Percentiles rank a stretch among this genome's conserved stretches.
Conservation (phyloP, 1,140 invertebrate species). For the Galleria mellonella region DNA sequence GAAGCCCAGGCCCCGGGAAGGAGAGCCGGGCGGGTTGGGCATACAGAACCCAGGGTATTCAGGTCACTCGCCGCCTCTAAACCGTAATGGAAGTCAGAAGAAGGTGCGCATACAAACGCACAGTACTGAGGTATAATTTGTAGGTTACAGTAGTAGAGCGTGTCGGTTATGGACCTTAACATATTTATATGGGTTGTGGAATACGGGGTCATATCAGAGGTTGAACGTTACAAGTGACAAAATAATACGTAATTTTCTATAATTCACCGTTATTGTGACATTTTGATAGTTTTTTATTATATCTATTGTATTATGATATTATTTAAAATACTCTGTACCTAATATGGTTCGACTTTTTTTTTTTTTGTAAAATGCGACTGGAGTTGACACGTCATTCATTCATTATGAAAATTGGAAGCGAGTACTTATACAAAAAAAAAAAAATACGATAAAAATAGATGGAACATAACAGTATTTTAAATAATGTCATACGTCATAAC, state of each 20-base stretch:
- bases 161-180: too few relatives aligned
- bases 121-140: conserved; percentile 85
- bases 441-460: too few relatives aligned
- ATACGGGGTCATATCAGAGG: background rate
- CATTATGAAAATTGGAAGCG: too few relatives aligned
- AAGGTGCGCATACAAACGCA: conserved; percentile 92
- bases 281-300: too few relatives aligned
- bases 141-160: background rate
- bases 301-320: too few relatives aligned
- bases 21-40: conserved; percentile 78
- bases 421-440: too few relatives aligned
- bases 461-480: too few relatives aligned
- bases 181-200: background rate
- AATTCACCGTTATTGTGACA: background rate
- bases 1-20: conserved; percentile 79
- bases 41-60: conserved; percentile 91
- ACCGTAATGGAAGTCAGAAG: conserved; percentile 88
- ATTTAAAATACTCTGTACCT: too few relatives aligned
- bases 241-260: background rate
- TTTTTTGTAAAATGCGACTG: too few relatives aligned
- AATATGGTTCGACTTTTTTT: too few relatives aligned
- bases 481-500: too few relatives aligned
- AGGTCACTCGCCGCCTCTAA: conserved; percentile 84
- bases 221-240: background rate
- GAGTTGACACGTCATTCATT: too few relatives aligned